These are phyloP conservation scores for Microplitis deprimator DNA, from an alignment of 2,888 invertebrate species.

Conservation along the genomic window DNA sequence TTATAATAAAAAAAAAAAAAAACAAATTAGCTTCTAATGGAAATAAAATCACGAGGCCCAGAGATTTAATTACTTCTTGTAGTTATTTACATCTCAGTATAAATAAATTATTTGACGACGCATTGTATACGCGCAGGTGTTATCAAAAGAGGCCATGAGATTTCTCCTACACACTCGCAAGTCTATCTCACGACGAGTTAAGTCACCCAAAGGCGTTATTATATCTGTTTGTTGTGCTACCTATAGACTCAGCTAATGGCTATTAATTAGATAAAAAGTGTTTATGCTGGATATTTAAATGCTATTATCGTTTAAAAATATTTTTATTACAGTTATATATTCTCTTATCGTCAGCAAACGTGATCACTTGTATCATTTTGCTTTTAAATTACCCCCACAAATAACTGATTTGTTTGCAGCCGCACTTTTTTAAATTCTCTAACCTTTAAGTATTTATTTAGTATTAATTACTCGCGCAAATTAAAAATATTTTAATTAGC, in stretches of 20 bases:
- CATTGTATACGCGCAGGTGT: conserved; percentile 47
- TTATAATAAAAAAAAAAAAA: background rate
- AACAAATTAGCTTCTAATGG: background rate
- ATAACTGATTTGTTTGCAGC: background rate
- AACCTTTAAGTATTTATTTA: background rate
- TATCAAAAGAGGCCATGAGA: conserved; percentile 48
- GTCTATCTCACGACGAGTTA: conserved; percentile 34
- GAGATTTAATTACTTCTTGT: background rate
- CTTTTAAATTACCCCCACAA: background rate
- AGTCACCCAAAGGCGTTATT: conserved; percentile 1
- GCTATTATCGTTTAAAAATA: background rate
- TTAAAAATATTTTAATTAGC: background rate
- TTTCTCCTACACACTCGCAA: conserved; percentile 46
- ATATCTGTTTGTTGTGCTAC: conserved; percentile 1
- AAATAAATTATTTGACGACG: conserved; percentile 28
- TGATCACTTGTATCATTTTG: background rate
- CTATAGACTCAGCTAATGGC: conserved; percentile 61
- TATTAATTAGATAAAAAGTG: conserved; percentile 68
- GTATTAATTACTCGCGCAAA: too few relatives aligned
- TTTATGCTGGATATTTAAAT: conserved; percentile 52
- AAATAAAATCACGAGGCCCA: background rate
- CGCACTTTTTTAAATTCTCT: background rate
- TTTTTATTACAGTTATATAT: background rate
- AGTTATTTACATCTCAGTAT: background rate
- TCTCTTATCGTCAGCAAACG: background rate